phyloP scores from a whole-genome alignment of 1,140 invertebrate species.

The Drosophila nikananu region DNA sequence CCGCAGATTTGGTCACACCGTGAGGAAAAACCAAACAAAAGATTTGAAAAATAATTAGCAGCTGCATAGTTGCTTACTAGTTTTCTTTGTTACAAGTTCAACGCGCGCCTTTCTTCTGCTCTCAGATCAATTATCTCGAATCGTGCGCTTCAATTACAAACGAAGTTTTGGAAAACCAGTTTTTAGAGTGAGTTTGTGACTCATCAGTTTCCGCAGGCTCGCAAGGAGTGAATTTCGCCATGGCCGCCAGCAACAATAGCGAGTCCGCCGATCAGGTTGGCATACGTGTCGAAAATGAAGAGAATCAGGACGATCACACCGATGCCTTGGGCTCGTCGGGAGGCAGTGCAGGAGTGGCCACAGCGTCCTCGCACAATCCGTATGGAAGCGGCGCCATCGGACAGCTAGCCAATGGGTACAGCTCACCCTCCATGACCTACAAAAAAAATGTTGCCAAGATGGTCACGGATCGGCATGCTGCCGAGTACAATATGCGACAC shows the following conservation, averaged over 20 bases:
- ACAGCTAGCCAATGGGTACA: slow-evolving; percentile 74
- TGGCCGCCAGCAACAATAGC: slow-evolving; percentile 56
- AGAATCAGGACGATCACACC: slow-evolving; percentile 63
- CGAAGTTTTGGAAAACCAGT: slow-evolving; percentile 31
- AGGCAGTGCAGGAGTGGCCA: slow-evolving; percentile 11
- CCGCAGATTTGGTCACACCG: not conserved
- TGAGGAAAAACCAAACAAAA: not conserved
- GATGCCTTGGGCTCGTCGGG: slow-evolving; percentile 71
- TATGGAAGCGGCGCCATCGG: slow-evolving; percentile 75
- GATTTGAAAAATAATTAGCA: slow-evolving; percentile 15
- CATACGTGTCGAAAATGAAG: slow-evolving; percentile 47
- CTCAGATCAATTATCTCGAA: slow-evolving; percentile 4
- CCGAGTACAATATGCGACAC: slow-evolving; percentile 95
- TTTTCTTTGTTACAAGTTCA: slow-evolving; percentile 47
- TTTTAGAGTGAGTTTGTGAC: slow-evolving; percentile 47
- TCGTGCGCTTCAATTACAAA: slow-evolving; percentile 11
- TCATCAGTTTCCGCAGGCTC: slow-evolving; percentile 64
- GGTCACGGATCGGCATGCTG: slow-evolving; percentile 89
- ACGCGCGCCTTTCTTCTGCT: slow-evolving; percentile 5
- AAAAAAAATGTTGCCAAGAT: slow-evolving; percentile 86
- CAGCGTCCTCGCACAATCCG: slow-evolving; percentile 18
- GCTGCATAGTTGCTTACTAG: slow-evolving; percentile 30
- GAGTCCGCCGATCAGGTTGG: slow-evolving; percentile 76
- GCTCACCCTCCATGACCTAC: slow-evolving; percentile 52
- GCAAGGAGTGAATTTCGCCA: slow-evolving; percentile 50